A percentile compares a stretch with the other conserved stretches of the same genome.
phyloP scores from a whole-genome alignment of 2,797 vertebrate genomes.

The Clarias pachynema region DNA sequence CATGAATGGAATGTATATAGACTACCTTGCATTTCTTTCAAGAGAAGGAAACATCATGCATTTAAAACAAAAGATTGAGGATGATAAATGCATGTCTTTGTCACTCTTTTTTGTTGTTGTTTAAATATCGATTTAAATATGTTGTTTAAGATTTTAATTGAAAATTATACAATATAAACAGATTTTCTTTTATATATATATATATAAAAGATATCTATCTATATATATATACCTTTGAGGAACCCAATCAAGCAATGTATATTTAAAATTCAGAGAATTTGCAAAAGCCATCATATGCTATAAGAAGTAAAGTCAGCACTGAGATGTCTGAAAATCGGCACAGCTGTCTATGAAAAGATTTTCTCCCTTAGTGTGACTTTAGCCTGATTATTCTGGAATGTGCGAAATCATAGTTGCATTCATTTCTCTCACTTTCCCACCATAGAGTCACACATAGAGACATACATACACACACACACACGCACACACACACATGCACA shows the following conservation, averaged over 20 bases:
- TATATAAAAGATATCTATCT: too few relatives aligned
- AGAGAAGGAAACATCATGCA: neutral
- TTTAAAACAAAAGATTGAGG: neutral
- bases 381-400: slow-evolving; percentile 43
- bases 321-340: slow-evolving; percentile 20
- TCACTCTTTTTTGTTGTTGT: neutral
- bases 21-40: neutral
- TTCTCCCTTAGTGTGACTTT: slow-evolving; percentile 27
- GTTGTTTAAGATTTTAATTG: neutral
- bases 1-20: neutral
- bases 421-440: slow-evolving; percentile 43
- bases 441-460: slow-evolving; percentile 35
- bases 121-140: neutral
- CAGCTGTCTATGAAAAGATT: slow-evolving; percentile 19
- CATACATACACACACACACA: neutral
- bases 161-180: neutral
- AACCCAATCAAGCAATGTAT: neutral
- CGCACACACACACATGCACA: neutral
- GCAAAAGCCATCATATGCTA: neutral
- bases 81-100: neutral
- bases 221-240: neutral
- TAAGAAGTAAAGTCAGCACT: neutral
- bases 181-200: too few relatives aligned
- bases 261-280: neutral
- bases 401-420: slow-evolving; percentile 38